Evolutionary conservation across 2,888 invertebrate genomes (phyloP), one percentile per base, ranked within the genome.

Genomic region (Lasioglossum oenotherae): DNA sequence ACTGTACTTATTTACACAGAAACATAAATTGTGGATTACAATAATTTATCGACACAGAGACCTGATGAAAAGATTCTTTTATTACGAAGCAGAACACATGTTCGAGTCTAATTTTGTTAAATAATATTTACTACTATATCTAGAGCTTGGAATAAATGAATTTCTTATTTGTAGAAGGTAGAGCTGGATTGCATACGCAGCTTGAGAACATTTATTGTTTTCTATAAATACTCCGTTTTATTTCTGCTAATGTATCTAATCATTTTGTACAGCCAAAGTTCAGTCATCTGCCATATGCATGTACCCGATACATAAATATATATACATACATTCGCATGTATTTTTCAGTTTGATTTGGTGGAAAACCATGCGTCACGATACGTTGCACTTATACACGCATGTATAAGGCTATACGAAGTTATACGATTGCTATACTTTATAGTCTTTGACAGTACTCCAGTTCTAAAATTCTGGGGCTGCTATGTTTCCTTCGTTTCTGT

Each of bases 331-430:
- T 75, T 41, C 41, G 27, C n/a, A 60, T 49, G 46, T 57, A 38
- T 35, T 57, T 23, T 49, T 35, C 8, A 35, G 35, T 53, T 38
- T 49, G 14, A 38, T 74, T 57, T 57, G 53, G n/a, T 53, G 16
- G 38, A 76, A 49, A 57, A 57, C 71, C 78, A 80, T 81, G 57
- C 72, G 72, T 80, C 74, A 67, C 80, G 71, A 74, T 49, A 46
- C 57, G 69, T 75, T 80, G 31, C 64, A 67, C 60, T 69, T 69
- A n/a, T 53, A 64, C 49, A 71, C 41, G 76, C 80, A 84, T 80
- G 69, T 78, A 71, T 77, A 85, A 78, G 64, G 14, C 44, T 14
- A 44, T 44, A 44, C 44, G 14, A 44, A 44, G 14, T 44, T 44
- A 0, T 44, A 44, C 27, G 1, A 27, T 60, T 57, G 57, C n/a